Base-by-base conservation (phyloP, 2,113 vertebrate species). In the Galbula dea region DNA sequence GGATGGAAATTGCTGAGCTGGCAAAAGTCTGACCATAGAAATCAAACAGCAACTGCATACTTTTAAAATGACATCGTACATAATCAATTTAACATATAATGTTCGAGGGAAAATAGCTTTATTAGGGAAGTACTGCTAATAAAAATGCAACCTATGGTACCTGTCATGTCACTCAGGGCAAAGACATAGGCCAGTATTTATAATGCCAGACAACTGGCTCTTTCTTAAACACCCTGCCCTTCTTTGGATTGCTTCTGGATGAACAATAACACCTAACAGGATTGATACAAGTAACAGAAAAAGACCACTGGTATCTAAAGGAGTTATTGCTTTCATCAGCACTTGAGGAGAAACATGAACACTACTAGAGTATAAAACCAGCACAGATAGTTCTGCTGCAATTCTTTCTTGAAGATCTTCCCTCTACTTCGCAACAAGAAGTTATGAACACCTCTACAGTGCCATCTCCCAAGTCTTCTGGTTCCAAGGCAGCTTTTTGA, bases 21-120 rank as follows among this genome's bases (percentile, higher is more conserved):
- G 90, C 92, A 91, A 79, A 78, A 88, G 61, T 84, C 86, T 91
- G 91, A 87, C 93, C 85, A 89, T 82, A 87, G 92, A 96, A 97
- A 97, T 91, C 92, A 94, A 93, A 95, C 77, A 79, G 76, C 71
- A 92, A 95, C 94, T 85, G 86, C 77, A 95, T 96, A 94, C 78
- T 97, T 97, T 90, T 90, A 91, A 97, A 97, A 95, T 96, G 62
- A 97, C 88, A 94, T 17, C 51, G 74, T 94, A 88, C 81, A 74
- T 94, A 96, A 97, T 96, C 94, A 95, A 92, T 96, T 94, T 96
- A 96, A 83, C 91, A 91, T 90, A 90, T 89, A 94, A 95, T 77
- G 80, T 91, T 94, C 95, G 80, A 72, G 73, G 78, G 63, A 95
- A 97, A 95, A 96, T 82, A 96, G 63, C 65, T 85, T 94, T 89